Evolutionary conservation across 2,113 vertebrate genomes (phyloP), one percentile per base, ranked within the genome.

Genomic region (Eclectus roratus): DNA sequence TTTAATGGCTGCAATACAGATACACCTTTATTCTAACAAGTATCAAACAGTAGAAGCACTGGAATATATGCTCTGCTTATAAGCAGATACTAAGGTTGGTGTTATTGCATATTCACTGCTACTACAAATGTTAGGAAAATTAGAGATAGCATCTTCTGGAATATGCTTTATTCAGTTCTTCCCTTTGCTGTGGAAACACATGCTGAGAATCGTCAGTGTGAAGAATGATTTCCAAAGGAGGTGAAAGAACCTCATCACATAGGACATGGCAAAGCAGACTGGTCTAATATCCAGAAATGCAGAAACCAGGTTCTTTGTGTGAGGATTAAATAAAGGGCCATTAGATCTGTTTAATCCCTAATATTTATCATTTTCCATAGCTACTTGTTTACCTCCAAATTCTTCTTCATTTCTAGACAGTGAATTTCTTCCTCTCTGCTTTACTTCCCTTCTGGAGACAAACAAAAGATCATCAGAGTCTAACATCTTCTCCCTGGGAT

Each of bases 381-480:
- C 28, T 73, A 52, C n/a, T 64, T 41, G 17, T 84, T 80, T 96
- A 95, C 89, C 70, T 93, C 53, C 58, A 82, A 63, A 71, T 80
- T 70, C 84, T 92, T 86, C 70, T 83, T 91, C 53, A 65, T 10
- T 69, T 55, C 11, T 52, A 63, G 58, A 60, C 11, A 79, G 39
- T 41, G 35, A 83, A 74, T 65, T 92, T 88, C 39, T 80, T 90
- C 25, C 61, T 88, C 28, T 74, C n/a, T 55, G 44, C 77, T 94
- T 93, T 65, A 71, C 24, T 88, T 80, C 58, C 52, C 6, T 92
- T 87, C 61, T 91, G 24, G 84, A 94, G 63, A 60, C 37, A 71
- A 85, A 43, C 8, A 87, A 86, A 83, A 72, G 50, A 58, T 85
- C 60, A 11, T 94, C 93, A 2, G 96, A 94, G 13, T 95, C 91